Percentiles rank a stretch among this genome's conserved stretches.
These are phyloP conservation scores for Pygoscelis antarcticus DNA, from an alignment of 2,113 vertebrate genomes.

Conservation along the genomic window DNA sequence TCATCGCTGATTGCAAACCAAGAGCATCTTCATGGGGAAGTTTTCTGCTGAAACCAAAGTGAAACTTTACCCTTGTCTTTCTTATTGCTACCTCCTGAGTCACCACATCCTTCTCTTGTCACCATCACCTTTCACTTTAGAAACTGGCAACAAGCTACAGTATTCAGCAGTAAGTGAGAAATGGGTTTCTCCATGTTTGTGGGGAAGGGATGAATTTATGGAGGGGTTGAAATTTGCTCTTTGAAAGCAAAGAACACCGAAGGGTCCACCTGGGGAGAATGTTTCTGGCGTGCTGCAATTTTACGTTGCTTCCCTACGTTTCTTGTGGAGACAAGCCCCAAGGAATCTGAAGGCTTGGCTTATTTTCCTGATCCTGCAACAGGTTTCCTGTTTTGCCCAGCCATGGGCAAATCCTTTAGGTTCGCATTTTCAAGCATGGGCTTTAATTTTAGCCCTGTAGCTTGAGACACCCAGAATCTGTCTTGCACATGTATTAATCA, in stretches of 20 bases:
- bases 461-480: background rate
- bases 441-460: slow-evolving; percentile 5
- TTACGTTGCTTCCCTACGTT: background rate
- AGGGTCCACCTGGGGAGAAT: slow-evolving; percentile 19
- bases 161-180: background rate
- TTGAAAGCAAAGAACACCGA: background rate
- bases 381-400: slow-evolving; percentile 22
- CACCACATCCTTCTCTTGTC: slow-evolving; percentile 50
- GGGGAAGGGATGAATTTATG: background rate
- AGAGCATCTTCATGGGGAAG: background rate
- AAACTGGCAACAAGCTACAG: background rate
- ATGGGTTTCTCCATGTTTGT: background rate
- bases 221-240: background rate
- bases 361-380: slow-evolving; percentile 38
- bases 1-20: background rate
- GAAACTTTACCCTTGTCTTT: slow-evolving; percentile 1
- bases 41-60: slow-evolving; percentile 5
- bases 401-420: slow-evolving; percentile 8
- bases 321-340: slow-evolving; percentile 59
- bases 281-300: background rate
- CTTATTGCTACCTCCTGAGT: background rate
- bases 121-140: background rate
- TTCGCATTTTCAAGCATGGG: background rate
- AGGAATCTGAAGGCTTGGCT: slow-evolving; percentile 51
- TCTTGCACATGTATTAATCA: background rate